phyloP scores from a whole-genome alignment of 2,888 invertebrate species.

The Cephus pulcher region DNA sequence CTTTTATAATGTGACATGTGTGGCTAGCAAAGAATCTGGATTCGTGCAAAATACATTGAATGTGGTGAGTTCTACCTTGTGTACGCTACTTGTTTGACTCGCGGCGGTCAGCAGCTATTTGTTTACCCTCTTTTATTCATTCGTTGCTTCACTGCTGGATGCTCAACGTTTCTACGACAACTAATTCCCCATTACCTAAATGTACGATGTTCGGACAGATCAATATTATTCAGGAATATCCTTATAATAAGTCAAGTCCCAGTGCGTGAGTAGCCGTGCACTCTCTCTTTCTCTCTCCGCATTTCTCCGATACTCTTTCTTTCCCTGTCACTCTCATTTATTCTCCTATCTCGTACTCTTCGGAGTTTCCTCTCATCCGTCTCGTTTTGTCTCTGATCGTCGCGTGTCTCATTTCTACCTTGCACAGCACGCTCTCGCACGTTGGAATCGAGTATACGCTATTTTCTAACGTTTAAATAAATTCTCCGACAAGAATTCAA shows the following conservation, averaged over 20 bases:
- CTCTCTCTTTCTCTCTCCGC: conserved; percentile 30
- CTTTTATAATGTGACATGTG: conserved; percentile 39
- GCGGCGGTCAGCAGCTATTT: conserved; percentile 26
- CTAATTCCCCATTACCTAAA: background rate
- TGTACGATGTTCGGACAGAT: background rate
- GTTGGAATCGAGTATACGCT: background rate
- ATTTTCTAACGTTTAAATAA: background rate
- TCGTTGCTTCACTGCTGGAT: background rate
- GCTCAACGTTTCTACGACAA: background rate
- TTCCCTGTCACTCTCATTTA: conserved; percentile 22
- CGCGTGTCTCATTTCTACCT: background rate
- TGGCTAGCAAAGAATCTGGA: conserved; percentile 7
- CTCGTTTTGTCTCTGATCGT: background rate
- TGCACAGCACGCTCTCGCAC: background rate
- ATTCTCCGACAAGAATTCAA: background rate
- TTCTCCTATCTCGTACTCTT: background rate
- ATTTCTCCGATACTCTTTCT: conserved; percentile 3
- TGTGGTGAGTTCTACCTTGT: conserved; percentile 39
- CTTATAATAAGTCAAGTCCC: conserved; percentile 1
- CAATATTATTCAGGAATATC: background rate
- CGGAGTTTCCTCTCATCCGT: background rate
- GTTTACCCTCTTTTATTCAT: conserved; percentile 28
- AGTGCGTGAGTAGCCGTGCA: conserved; percentile 28
- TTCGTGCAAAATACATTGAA: conserved; percentile 19
- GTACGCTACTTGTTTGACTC: conserved; percentile 32